Evolutionary conservation across 2,113 vertebrate species (phyloP).

Genomic region (Ellobius talpinus): DNA sequence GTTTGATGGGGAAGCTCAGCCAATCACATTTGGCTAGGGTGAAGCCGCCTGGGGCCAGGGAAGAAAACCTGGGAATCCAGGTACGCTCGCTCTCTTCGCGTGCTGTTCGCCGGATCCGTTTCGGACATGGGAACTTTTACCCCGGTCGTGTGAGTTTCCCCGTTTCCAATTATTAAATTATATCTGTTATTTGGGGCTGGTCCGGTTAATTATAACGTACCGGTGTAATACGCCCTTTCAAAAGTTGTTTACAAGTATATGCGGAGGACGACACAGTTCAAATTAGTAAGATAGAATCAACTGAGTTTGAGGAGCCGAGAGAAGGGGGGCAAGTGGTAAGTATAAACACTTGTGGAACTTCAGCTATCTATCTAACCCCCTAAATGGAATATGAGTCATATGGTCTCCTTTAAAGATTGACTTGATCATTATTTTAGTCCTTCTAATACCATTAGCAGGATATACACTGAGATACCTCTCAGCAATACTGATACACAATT

Average conservation of each 20-base stretch:
- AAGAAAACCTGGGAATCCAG: too few relatives aligned
- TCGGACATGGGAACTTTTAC: too few relatives aligned
- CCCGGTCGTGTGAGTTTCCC: too few relatives aligned
- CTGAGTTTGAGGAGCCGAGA: background rate
- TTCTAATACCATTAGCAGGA: background rate
- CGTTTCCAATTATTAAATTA: too few relatives aligned
- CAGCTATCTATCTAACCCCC: background rate
- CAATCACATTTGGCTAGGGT: too few relatives aligned
- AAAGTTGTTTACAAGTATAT: background rate
- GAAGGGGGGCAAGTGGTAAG: background rate
- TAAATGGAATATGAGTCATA: slow-evolving; percentile 1
- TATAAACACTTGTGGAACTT: background rate
- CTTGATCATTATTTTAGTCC: background rate
- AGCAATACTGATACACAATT: background rate
- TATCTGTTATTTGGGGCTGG: too few relatives aligned
- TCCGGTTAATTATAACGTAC: too few relatives aligned
- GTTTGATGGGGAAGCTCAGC: too few relatives aligned
- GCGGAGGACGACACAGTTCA: background rate
- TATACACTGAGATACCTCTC: background rate
- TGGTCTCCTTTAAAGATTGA: background rate
- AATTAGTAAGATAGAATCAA: background rate
- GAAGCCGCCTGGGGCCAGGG: too few relatives aligned
- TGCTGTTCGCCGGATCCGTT: too few relatives aligned
- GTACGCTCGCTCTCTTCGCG: too few relatives aligned
- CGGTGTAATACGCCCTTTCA: too few relatives aligned